These are phyloP conservation scores for Carassius auratus DNA, from an alignment of 2,113 vertebrate species.

Conservation along the genomic window DNA sequence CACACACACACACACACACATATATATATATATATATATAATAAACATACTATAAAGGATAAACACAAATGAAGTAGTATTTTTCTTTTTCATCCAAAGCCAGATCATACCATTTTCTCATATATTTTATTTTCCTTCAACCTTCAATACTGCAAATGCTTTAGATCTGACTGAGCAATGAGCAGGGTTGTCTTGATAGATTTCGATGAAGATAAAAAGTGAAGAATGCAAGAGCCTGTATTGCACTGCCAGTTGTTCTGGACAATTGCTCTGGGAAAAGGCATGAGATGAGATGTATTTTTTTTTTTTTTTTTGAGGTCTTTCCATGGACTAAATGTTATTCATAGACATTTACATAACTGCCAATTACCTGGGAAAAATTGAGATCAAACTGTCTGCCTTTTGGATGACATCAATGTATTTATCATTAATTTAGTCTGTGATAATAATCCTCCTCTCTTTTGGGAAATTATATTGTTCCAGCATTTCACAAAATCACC, in stretches of 20 bases:
- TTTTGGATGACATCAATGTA: not conserved
- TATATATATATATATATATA: no score
- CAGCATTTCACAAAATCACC: not conserved
- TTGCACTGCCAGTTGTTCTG: not conserved
- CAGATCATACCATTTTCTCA: not conserved
- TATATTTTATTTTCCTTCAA: not conserved
- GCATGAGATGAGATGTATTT: not conserved
- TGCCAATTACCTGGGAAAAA: conserved; percentile 8
- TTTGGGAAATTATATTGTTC: not conserved
- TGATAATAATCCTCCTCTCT: not conserved
- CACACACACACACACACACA: no score
- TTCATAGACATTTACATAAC: conserved; percentile 17
- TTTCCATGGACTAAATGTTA: not conserved
- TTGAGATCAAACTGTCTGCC: not conserved
- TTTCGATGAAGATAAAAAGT: not conserved
- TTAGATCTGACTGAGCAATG: not conserved
- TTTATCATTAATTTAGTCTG: not conserved
- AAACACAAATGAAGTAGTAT: not conserved
- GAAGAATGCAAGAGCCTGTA: not conserved
- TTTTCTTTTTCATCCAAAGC: not conserved
- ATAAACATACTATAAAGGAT: not conserved
- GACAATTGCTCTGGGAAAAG: not conserved
- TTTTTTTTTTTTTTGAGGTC: not conserved
- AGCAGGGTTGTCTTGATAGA: not conserved
- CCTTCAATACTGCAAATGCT: not conserved